A percentile compares a stretch with the other conserved stretches of the same genome.
These are phyloP conservation scores for Molorchus minor DNA, from an alignment of 2,888 invertebrate genomes.

Conservation along the genomic window DNA sequence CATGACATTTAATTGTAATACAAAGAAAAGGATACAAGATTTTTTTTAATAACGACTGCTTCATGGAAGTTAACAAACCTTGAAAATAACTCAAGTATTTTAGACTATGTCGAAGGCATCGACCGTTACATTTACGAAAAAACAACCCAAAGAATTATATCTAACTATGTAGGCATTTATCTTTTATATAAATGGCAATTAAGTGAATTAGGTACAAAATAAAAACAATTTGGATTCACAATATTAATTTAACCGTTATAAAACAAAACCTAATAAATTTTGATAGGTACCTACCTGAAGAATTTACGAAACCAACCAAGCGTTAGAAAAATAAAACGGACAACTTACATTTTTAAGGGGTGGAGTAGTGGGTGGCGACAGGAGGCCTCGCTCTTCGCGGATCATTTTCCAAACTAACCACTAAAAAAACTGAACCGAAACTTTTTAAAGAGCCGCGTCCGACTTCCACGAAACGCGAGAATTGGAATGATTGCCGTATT, in stretches of 20 bases:
- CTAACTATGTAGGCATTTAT: no score
- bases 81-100: no score
- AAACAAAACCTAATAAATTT: no score
- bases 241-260: no score
- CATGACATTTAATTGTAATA: no score
- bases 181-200: background rate
- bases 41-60: no score
- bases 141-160: no score
- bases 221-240: no score
- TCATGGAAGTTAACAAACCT: no score
- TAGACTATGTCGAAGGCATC: no score
- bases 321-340: slow-evolving; percentile 30
- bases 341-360: slow-evolving; percentile 67
- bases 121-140: no score
- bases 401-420: slow-evolving; percentile 16
- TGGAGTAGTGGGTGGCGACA: slow-evolving; percentile 78
- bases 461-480: slow-evolving; percentile 23
- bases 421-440: slow-evolving; percentile 7
- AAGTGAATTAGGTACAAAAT: background rate
- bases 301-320: slow-evolving; percentile 11
- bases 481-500: slow-evolving; percentile 49
- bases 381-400: slow-evolving; percentile 51
- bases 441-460: slow-evolving; percentile 9
- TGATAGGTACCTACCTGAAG: background rate
- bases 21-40: no score